Evolutionary conservation across 1,140 invertebrate genomes (phyloP), one percentile per base, ranked within the genome.

Genomic region (Steinernema feltiae): DNA sequence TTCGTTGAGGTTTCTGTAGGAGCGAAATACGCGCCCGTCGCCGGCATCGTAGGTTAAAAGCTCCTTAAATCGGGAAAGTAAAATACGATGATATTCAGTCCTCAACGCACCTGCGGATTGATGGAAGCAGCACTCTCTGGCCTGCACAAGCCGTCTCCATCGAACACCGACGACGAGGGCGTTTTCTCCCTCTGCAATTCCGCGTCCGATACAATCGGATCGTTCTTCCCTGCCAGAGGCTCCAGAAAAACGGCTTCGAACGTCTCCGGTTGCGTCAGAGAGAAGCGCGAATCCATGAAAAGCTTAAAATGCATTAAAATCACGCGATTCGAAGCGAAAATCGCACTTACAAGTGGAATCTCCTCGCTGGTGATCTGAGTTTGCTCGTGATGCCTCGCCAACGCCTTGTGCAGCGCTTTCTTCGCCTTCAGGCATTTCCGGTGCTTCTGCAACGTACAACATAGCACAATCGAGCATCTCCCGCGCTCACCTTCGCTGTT

Each of bases 161-260:
- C 53, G 24, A 27, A 7, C n/a, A 48, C 48, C 7, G 35, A 48
- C n/a, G 32, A 41, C 1, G 72, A 48, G 1, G 27, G 35, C 35
- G 27, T 73, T 32, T 73, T 41, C 35, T 73, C 48, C 2, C 75
- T 53, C 48, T 77, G 24, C 30, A 48, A n/a, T 48, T 83, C 78
- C 0, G 70, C 63, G 27, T 75, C 72, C 70, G 31, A 71, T 17
- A 79, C 35, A 41, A 79, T 71, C 71, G 84, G 71, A 73, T 77
- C 76, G 29, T 27, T 48, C 31, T 79, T 80, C 29, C 72, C 79
- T 35, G n/a, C 31, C 27, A 72, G 78, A 12, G 80, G 85, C 86
- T 88, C 88, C 30, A 92, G 91, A 89, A 94, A 95, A n/a, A 97
- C 93, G 80, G 91, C 90, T 79, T 91, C 91, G 87, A 97, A 97